Evolutionary conservation across 2,113 vertebrate species (phyloP).

Genomic region (Dasypus novemcinctus): DNA sequence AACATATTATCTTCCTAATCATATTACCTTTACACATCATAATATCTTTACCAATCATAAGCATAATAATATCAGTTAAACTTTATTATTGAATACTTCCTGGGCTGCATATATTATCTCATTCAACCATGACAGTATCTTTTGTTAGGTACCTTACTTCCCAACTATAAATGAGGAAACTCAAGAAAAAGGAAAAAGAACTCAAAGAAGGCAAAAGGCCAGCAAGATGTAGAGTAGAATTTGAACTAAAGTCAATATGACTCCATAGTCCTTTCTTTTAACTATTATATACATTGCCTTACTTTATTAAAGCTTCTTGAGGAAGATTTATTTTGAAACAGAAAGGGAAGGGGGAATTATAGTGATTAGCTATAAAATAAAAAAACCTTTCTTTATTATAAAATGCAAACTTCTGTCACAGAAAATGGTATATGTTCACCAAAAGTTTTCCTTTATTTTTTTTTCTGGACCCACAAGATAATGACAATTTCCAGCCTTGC

Average conservation of each 20-base stretch:
- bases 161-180: background rate
- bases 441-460: background rate
- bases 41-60: constrained; percentile 1
- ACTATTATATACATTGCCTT: background rate
- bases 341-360: background rate
- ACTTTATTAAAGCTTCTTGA: background rate
- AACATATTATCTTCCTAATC: background rate
- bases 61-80: background rate
- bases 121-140: background rate
- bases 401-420: background rate
- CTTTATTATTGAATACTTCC: background rate
- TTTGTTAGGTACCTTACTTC: background rate
- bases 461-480: background rate
- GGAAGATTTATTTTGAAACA: background rate
- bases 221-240: background rate
- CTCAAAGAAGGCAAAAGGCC: background rate
- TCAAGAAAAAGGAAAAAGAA: background rate
- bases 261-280: constrained; percentile 11
- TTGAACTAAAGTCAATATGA: background rate
- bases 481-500: background rate
- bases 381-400: background rate
- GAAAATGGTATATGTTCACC: background rate
- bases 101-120: background rate
- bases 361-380: background rate
- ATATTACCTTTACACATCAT: background rate